Evolutionary conservation across 2,797 vertebrate species (phyloP), one percentile per base, ranked within the genome.

Genomic region (Eulemur mongoz): DNA sequence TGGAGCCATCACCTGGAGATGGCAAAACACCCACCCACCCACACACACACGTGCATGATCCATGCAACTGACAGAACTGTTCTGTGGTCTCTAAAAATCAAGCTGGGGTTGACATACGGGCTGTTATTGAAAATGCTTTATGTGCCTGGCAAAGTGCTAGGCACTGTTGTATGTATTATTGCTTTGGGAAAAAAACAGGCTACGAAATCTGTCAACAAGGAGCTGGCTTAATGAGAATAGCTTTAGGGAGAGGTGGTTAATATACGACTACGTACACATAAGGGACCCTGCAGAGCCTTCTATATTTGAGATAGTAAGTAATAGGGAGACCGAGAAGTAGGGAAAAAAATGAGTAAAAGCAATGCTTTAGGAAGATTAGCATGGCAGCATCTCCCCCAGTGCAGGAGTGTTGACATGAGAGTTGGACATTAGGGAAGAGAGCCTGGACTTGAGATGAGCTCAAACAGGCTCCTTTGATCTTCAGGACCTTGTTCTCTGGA

Each of bases 271-370:
- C 80, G 20, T n/a, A 43, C n/a, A 76, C 25, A 75, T 32, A 87
- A 83, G 48, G 18, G 12, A 23, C 1, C 35, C 35, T 38, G 38
- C 27, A 61, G 61, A 94, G 65, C 85, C 80, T 22, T 57, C 40
- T 57, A 13, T n/a, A 32, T 63, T 87, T 83, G 63, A 87, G 59
- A 59, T 8, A 15, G 4, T 61, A 80, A 45, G 18, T 70, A 35
- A 70, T 10, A 73, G 70, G 69, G 38, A 83, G 70, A 69, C 4
- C 43, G 35, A 87, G 18, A 76, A 27, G 10, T 35, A n/a, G 2
- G 12, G 67, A 65, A 89, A 61, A 9, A 95, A 78, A 92, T 13
- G 20, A 93, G 89, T 30, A n/a, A 18, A 75, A n/a, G 1, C 59
- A 84, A 11, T 14, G 4, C 18, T 72, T 70, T 50, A 6, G 15